A percentile compares a stretch with the other conserved stretches of the same genome.
phyloP scores from a whole-genome alignment of 1,140 invertebrate genomes.

The Leptopilina clavipes region DNA sequence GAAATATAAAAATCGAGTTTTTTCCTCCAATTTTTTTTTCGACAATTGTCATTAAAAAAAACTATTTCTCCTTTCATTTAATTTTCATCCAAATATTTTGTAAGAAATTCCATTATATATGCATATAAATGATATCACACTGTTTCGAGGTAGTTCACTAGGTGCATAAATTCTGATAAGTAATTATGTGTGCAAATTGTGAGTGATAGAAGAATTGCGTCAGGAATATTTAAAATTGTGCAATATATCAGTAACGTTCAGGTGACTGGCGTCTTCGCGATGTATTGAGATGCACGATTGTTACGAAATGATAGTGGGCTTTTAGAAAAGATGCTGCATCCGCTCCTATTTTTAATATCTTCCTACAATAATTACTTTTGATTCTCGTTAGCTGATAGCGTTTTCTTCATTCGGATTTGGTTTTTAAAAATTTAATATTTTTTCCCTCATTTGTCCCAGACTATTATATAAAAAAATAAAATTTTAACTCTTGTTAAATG shows the following conservation, averaged over 20 bases:
- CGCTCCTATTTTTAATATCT: background rate
- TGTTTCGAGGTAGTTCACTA: background rate
- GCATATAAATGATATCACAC: background rate
- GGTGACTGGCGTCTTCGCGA: background rate
- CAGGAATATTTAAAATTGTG: conserved; percentile 13
- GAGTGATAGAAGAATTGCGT: conserved; percentile 1
- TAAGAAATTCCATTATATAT: no score
- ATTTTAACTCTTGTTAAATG: no score
- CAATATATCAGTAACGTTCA: conserved; percentile 9
- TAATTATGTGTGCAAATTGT: conserved; percentile 18
- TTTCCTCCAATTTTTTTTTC: no score
- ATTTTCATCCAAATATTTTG: no score
- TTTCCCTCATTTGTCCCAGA: no score
- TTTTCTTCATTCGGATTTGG: no score
- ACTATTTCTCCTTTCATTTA: no score
- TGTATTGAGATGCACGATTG: background rate
- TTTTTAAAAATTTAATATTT: no score
- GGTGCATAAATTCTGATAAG: background rate
- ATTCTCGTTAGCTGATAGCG: background rate
- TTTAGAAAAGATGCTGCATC: conserved; percentile 12
- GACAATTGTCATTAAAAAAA: no score
- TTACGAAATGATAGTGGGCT: conserved; percentile 18
- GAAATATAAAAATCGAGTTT: no score
- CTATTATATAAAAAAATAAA: no score
- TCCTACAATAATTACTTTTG: background rate